A percentile compares a stretch with the other conserved stretches of the same genome.
phyloP scores from a whole-genome alignment of 2,888 invertebrate genomes.

The Kryphioiulus occultus region DNA sequence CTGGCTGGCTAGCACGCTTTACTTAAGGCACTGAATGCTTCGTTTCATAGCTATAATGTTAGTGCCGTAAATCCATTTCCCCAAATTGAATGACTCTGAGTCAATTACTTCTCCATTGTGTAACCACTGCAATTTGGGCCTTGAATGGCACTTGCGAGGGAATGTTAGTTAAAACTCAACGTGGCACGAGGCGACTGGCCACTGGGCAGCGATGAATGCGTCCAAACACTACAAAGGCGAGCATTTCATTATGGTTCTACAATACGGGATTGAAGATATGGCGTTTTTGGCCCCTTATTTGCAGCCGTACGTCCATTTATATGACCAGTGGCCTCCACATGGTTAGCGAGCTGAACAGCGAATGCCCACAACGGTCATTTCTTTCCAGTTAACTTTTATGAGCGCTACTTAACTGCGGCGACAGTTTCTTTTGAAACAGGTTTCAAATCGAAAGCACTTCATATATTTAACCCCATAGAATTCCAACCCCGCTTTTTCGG shows the following conservation, averaged over 20 bases:
- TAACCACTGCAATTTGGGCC: slow-evolving; percentile 46
- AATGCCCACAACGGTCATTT: slow-evolving; percentile 5
- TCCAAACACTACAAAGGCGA: slow-evolving; percentile 5
- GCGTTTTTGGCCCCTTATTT: neutral
- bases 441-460: slow-evolving; percentile 5
- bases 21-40: slow-evolving; percentile 38
- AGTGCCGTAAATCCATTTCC: slow-evolving; percentile 48
- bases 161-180: slow-evolving; percentile 11
- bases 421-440: neutral
- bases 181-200: slow-evolving; percentile 5
- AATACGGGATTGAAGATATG: neutral
- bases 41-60: slow-evolving; percentile 22
- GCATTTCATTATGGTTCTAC: neutral
- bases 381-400: neutral
- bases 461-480: neutral
- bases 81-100: slow-evolving; percentile 50
- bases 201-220: neutral
- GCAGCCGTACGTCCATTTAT: neutral
- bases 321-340: neutral
- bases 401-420: slow-evolving; percentile 5
- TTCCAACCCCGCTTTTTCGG: neutral
- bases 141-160: slow-evolving; percentile 24
- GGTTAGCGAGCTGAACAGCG: neutral
- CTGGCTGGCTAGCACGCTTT: slow-evolving; percentile 29
- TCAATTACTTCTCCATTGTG: slow-evolving; percentile 51